These are phyloP conservation scores for Cryptotis parvus DNA, from an alignment of 2,113 vertebrate genomes.

Conservation along the genomic window DNA sequence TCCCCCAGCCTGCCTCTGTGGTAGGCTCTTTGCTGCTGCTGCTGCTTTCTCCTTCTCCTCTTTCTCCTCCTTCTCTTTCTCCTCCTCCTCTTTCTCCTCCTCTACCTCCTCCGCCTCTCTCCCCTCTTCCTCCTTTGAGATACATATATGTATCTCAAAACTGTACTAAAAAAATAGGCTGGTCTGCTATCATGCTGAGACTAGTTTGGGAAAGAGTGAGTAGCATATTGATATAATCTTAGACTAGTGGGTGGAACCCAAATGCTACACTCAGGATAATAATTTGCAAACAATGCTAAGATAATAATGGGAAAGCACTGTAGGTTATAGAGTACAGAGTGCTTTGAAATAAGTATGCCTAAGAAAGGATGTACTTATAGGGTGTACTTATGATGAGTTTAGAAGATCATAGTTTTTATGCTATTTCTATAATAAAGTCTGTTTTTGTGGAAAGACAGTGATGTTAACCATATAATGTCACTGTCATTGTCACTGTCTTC, in stretches of 20 bases:
- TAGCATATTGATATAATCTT: neutral
- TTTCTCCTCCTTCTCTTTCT: too few relatives aligned
- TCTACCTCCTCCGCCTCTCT: too few relatives aligned
- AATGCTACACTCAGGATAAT: neutral
- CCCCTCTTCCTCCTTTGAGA: too few relatives aligned
- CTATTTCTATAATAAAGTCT: neutral
- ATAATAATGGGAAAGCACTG: neutral
- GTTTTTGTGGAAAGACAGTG: neutral
- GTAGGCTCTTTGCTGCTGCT: too few relatives aligned
- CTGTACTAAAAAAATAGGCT: neutral
- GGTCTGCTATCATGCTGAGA: neutral
- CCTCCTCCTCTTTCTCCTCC: too few relatives aligned
- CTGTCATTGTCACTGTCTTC: too few relatives aligned
- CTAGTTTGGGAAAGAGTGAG: neutral
- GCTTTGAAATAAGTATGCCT: neutral
- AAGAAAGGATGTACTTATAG: neutral
- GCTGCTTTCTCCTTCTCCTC: too few relatives aligned
- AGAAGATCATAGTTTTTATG: conserved; percentile 35
- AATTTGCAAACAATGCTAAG: neutral
- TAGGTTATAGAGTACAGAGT: neutral
- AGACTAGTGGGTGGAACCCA: neutral
- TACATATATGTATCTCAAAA: too few relatives aligned
- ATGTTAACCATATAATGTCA: neutral
- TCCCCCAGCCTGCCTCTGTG: too few relatives aligned
- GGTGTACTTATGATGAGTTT: too few relatives aligned